Conservation (phyloP, 2,888 invertebrate genomes). For the Pristionchus exspectatus region DNA sequence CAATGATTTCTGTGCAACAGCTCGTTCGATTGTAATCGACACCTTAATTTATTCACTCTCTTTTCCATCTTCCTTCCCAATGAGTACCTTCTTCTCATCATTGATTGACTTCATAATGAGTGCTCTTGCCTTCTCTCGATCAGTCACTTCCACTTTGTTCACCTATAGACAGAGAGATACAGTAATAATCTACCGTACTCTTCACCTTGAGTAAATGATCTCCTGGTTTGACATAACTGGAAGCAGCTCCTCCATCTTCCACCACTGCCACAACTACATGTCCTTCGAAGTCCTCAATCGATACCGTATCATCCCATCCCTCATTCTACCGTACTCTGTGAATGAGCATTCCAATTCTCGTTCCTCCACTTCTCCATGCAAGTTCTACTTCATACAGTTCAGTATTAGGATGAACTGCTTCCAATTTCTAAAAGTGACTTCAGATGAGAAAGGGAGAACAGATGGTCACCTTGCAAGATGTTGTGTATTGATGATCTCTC, state of each 20-base stretch:
- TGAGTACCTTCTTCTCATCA: slow-evolving; percentile 33
- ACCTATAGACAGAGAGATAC: slow-evolving; percentile 11
- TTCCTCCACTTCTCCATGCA: slow-evolving; percentile 50
- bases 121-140: slow-evolving; percentile 48
- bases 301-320: background rate
- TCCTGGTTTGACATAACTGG: slow-evolving; percentile 53
- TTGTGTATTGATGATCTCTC: slow-evolving; percentile 42
- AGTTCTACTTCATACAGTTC: slow-evolving; percentile 44
- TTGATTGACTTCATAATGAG: slow-evolving; percentile 48
- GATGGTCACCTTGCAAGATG: background rate
- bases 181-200: slow-evolving; percentile 6
- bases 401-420: slow-evolving; percentile 43
- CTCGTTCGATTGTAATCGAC: slow-evolving; percentile 27
- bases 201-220: slow-evolving; percentile 41
- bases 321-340: slow-evolving; percentile 19
- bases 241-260: slow-evolving; percentile 49
- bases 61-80: background rate
- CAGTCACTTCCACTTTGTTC: slow-evolving; percentile 43
- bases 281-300: slow-evolving; percentile 49
- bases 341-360: slow-evolving; percentile 49
- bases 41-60: background rate
- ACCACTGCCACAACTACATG: slow-evolving; percentile 31
- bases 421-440: slow-evolving; percentile 30
- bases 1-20: slow-evolving; percentile 45
- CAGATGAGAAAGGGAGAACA: background rate